Base-by-base conservation (phyloP, 2,888 invertebrate species). In the Sepioteuthis lessoniana region DNA sequence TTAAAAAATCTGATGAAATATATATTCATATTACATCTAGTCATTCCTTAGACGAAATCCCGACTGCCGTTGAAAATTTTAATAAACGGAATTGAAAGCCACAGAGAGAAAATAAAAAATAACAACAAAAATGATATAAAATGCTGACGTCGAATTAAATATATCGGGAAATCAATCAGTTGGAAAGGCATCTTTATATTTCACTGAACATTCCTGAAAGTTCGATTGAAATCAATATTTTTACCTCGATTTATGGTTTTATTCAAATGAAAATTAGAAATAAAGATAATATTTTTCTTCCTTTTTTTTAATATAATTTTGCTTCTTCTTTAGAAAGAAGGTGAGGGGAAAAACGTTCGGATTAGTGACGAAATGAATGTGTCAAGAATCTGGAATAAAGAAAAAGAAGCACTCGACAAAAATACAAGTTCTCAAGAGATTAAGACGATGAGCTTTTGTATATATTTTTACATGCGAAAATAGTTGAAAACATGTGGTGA, bases 191-290 rank as follows among this genome's bases (percentile, higher is more conserved):
- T 76, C 76, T 76, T 13, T 76, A n/a, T 35, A n/a, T 76, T 76
- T 76, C 16, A 76, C 76, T 76, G n/a, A 76, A 76, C 76, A 76
- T 76, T 35, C n/a, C 13, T 76, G 76, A 76, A 76, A 76, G 76
- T 76, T 76, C 76, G 76, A 76, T 76, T n/a, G 76, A 76, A 76
- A 76, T 76, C 76, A 76, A 76, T 76, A 76, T n/a, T 76, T 76
- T 76, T 76, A 76, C 76, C 76, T 76, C 35, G n/a, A 76, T n/a
- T 76, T 76, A 35, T 76, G 76, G n/a, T 76, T 76, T 76, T 76
- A 76, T 76, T n/a, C 76, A 76, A 76, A 76, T 35, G 13, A 76
- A 76, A 76, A n/a, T 76, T 8, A 76, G 19, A 76, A 76, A 13
- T 76, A 19, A 35, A 35, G n/a, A 13, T 76, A 76, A 76, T 76